Percentiles rank a stretch among this genome's conserved stretches.
Evolutionary conservation across 2,888 invertebrate species (phyloP).

Genomic region (Bruchidius siliquastri): DNA sequence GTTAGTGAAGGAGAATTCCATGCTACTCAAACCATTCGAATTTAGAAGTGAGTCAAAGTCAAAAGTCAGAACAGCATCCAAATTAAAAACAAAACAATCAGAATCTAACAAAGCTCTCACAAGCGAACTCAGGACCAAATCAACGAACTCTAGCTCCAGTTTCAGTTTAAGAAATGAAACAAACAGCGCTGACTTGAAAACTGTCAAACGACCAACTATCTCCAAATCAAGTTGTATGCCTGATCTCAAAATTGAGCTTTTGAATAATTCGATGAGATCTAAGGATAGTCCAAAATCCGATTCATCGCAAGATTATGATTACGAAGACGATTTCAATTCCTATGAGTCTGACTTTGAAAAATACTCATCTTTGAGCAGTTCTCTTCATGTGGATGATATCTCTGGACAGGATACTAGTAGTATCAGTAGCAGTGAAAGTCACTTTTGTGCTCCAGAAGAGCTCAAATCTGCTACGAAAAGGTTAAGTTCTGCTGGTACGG

Average conservation of each 20-base stretch:
- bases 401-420: conserved; percentile 25
- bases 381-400: conserved; percentile 12
- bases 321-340: conserved; percentile 56
- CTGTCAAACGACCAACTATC: not conserved
- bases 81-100: not conserved
- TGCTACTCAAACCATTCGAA: not conserved
- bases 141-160: not conserved
- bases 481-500: conserved; percentile 33
- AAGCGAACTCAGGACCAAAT: not conserved
- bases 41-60: not conserved
- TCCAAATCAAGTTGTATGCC: not conserved
- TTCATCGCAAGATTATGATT: conserved; percentile 32
- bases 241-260: not conserved
- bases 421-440: conserved; percentile 22
- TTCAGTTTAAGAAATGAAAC: not conserved
- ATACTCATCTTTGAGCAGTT: conserved; percentile 33
- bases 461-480: conserved; percentile 10
- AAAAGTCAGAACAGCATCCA: not conserved
- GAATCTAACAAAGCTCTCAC: not conserved
- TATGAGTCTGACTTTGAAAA: conserved; percentile 56
- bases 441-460: conserved; percentile 7
- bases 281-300: conserved; percentile 5
- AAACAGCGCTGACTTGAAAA: not conserved
- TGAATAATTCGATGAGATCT: not conserved
- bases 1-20: not conserved